Evolutionary conservation across 2,797 vertebrate genomes (phyloP).

Genomic region (Harpagifer antarcticus): DNA sequence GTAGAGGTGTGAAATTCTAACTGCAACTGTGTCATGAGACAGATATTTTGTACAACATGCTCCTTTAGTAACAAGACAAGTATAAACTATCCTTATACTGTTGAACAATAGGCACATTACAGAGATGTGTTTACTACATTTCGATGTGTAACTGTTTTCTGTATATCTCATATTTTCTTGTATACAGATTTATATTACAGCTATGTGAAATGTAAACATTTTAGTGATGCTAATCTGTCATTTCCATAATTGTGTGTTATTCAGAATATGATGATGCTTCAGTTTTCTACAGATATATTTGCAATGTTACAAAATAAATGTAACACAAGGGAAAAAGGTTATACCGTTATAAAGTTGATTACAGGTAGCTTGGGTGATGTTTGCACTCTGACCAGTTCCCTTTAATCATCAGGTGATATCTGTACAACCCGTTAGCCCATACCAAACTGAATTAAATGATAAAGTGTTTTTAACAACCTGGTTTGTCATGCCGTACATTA

Average conservation of each 20-base stretch:
- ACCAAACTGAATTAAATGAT: slow-evolving; percentile 3
- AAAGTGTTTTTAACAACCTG: slow-evolving; percentile 3
- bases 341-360: slow-evolving; percentile 5
- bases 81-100: slow-evolving; percentile 3
- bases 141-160: neutral
- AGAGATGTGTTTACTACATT: neutral
- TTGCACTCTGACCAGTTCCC: neutral
- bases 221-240: slow-evolving; percentile 3
- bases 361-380: neutral
- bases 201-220: neutral
- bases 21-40: slow-evolving; percentile 2
- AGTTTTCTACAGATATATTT: slow-evolving; percentile 2
- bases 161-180: neutral
- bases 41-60: slow-evolving; percentile 14
- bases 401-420: neutral
- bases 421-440: slow-evolving; percentile 1
- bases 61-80: slow-evolving; percentile 18
- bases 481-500: slow-evolving; percentile 2
- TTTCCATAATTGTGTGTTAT: slow-evolving; percentile 8
- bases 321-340: neutral
- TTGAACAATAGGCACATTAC: slow-evolving; percentile 2
- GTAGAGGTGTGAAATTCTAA: slow-evolving; percentile 17
- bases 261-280: neutral
- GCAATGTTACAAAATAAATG: slow-evolving; percentile 4
- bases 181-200: slow-evolving; percentile 10